Percentiles rank a stretch among this genome's conserved stretches.
phyloP scores from a whole-genome alignment of 2,797 vertebrate genomes.

The Gila robusta region DNA sequence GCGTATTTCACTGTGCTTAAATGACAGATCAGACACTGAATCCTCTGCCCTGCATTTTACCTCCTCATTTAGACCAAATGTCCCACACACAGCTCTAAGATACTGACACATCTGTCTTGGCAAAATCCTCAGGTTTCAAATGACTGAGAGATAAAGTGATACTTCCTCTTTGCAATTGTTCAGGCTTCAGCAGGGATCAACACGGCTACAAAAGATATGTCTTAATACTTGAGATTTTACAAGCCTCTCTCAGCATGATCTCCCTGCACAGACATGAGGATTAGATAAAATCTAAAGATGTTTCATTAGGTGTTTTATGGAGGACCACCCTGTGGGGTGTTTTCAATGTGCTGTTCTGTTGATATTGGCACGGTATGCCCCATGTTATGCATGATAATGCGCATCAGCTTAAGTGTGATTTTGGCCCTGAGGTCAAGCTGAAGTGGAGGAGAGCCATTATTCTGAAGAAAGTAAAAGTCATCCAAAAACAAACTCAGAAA shows the following conservation, averaged over 20 bases:
- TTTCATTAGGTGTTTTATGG: conserved; percentile 58
- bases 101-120: conserved; percentile 32
- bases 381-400: conserved; percentile 36
- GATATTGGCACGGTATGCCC: conserved; percentile 14
- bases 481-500: neutral
- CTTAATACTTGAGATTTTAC: conserved; percentile 55
- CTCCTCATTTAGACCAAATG: conserved; percentile 7
- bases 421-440: conserved; percentile 38
- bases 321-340: conserved; percentile 43
- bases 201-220: conserved; percentile 52
- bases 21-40: neutral
- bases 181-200: conserved; percentile 42
- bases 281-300: conserved; percentile 56
- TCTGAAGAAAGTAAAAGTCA: neutral
- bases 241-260: conserved; percentile 45
- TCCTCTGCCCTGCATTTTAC: conserved; percentile 28
- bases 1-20: neutral
- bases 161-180: conserved; percentile 35
- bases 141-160: conserved; percentile 52
- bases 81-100: neutral
- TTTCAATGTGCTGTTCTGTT: conserved; percentile 34
- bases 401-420: conserved; percentile 40
- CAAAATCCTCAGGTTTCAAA: conserved; percentile 41
- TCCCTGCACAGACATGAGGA: conserved; percentile 44
- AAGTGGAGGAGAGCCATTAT: neutral